Evolutionary conservation across 2,888 invertebrate genomes (phyloP), one percentile per base, ranked within the genome.

Genomic region (Lasioglossum leucozonium): DNA sequence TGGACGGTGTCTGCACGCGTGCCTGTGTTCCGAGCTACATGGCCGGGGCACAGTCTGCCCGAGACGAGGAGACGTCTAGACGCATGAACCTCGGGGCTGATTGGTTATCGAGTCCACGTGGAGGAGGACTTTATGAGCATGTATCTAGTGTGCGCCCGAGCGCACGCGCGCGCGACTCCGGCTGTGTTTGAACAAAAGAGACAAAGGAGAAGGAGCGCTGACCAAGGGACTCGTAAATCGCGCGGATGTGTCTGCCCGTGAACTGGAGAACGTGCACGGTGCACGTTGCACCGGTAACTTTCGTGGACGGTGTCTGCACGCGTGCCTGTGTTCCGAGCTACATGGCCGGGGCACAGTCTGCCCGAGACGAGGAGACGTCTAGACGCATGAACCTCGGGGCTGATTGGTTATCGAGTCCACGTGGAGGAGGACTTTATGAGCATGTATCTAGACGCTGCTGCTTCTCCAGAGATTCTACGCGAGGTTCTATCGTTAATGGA

Each of bases 211-310:
- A 69, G 73, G n/a, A 37, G n/a, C n/a, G 26, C 40, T 73, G 78
- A 65, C 74, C 79, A 86, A 85, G 81, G 81, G 86, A 82, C 72
- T 77, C 81, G 86, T 77, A 85, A 86, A 79, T 82, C 77, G 55
- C 18, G 47, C 3, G 34, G 58, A 30, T 81, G 79, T 79, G 67
- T 69, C n/a, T 69, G 67, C 81, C 40, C 74, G 65, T 82, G 51
- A 69, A 73, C 67, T 34, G 30, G 42, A 22, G 67, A 79, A 58
- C 69, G 44, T 76, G 42, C 47, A n/a, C 67, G 42, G 37, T 73
- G 51, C n/a, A 37, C 37, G 67, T 67, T 62, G 37, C 37, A 55
- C 73, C 73, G 47, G 22, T 22, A 37, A 42, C 72, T 37, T 42
- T 72, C 65, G 26, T 26, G 37, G n/a, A 55, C 62, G 72, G 72